phyloP scores from a whole-genome alignment of 2,888 invertebrate genomes.

The Agriotes lineatus region DNA sequence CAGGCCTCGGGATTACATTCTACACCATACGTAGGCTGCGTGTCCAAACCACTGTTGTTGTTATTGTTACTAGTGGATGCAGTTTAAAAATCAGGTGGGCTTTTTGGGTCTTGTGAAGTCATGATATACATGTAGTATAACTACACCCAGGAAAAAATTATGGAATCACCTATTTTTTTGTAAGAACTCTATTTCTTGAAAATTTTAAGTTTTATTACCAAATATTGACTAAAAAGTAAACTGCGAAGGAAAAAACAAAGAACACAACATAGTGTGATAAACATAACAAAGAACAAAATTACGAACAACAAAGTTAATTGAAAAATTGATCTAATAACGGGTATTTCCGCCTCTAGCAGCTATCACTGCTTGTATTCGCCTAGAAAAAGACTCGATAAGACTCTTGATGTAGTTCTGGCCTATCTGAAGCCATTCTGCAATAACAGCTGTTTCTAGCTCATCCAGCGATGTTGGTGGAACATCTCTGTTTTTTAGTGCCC shows the following conservation, averaged over 20 bases:
- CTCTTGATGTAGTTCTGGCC: neutral
- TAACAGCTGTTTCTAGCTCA: neutral
- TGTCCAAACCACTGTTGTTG: too few species aligned
- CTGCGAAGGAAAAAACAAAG: too few species aligned
- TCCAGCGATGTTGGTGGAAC: neutral
- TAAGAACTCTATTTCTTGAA: neutral
- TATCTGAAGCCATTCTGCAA: neutral
- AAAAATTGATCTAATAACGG: neutral
- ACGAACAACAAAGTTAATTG: neutral
- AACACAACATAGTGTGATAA: too few species aligned
- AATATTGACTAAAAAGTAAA: too few species aligned
- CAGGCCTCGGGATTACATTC: too few species aligned
- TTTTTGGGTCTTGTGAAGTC: too few species aligned
- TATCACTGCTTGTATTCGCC: neutral
- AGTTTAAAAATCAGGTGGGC: too few species aligned
- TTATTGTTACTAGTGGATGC: too few species aligned
- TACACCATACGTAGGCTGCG: too few species aligned
- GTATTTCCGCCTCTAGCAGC: neutral
- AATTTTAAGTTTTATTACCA: too few species aligned
- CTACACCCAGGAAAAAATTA: neutral
- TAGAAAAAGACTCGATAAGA: neutral
- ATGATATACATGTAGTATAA: too few species aligned
- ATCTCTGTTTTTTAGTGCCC: neutral
- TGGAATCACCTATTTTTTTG: neutral
- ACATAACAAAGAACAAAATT: too few species aligned